phyloP scores from a whole-genome alignment of 2,888 invertebrate genomes.

The Spilosoma lubricipeda region DNA sequence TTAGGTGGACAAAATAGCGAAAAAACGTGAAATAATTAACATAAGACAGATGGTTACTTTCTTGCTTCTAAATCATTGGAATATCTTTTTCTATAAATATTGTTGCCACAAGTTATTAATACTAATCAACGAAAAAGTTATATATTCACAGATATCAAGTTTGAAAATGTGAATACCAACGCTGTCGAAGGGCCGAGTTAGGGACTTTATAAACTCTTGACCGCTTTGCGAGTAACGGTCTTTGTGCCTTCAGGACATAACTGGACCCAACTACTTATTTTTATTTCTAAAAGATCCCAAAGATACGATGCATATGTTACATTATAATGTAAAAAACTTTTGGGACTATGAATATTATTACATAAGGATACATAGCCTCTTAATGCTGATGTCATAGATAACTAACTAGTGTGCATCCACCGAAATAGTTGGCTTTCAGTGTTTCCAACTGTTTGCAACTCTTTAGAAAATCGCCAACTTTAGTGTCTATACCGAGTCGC shows the following conservation, averaged over 20 bases:
- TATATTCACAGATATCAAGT: slow-evolving; percentile 31
- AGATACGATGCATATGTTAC: background rate
- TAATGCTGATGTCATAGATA: too few species aligned
- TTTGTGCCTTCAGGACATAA: slow-evolving; percentile 24
- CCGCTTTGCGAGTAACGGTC: slow-evolving; percentile 31
- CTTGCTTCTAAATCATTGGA: background rate
- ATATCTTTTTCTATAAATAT: background rate
- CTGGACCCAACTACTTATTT: slow-evolving; percentile 11
- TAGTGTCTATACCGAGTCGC: too few species aligned
- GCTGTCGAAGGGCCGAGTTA: slow-evolving; percentile 16
- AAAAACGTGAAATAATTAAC: background rate
- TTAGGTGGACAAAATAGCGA: too few species aligned
- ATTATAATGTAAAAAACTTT: background rate
- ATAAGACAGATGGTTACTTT: background rate
- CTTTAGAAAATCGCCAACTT: too few species aligned
- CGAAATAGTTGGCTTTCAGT: too few species aligned
- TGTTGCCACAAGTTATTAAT: background rate
- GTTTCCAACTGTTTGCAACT: too few species aligned
- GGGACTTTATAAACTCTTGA: slow-evolving; percentile 33
- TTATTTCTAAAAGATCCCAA: background rate
- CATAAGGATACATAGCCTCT: background rate
- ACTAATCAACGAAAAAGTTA: slow-evolving; percentile 16
- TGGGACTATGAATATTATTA: background rate
- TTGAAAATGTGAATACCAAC: slow-evolving; percentile 22
- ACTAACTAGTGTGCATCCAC: too few species aligned